Percentiles rank a stretch among this genome's conserved stretches.
Evolutionary conservation across 2,797 vertebrate genomes (phyloP).

Genomic region (Artibeus jamaicensis): DNA sequence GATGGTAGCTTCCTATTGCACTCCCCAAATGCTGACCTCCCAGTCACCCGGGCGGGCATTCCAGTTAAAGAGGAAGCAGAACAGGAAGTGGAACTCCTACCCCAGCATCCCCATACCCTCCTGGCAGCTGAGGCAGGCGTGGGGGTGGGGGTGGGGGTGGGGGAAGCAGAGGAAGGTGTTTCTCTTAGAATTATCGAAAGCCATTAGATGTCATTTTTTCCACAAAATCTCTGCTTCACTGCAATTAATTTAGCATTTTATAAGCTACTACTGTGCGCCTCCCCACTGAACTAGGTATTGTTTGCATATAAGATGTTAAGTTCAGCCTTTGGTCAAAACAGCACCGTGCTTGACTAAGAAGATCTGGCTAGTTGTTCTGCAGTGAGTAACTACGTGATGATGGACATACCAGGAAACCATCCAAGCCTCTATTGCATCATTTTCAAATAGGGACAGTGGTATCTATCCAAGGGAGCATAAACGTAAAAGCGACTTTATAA

Average conservation of each 20-base stretch:
- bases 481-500: neutral
- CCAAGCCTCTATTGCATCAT: neutral
- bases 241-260: neutral
- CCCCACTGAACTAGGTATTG: too few species aligned
- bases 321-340: neutral
- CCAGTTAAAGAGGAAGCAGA: constrained; percentile 54
- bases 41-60: neutral
- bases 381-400: neutral
- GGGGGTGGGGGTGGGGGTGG: too few species aligned
- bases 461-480: neutral
- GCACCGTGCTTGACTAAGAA: neutral
- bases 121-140: neutral
- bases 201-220: neutral
- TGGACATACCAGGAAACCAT: neutral
- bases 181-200: neutral
- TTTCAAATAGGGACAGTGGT: neutral
- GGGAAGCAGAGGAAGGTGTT: neutral
- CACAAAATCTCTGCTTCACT: neutral
- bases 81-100: neutral
- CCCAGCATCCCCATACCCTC: neutral
- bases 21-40: constrained; percentile 21
- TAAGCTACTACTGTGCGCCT: neutral
- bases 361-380: neutral
- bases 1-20: constrained; percentile 2
- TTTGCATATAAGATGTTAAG: neutral